phyloP scores from a whole-genome alignment of 2,797 vertebrate species.

The Petrocephalus sullivani region DNA sequence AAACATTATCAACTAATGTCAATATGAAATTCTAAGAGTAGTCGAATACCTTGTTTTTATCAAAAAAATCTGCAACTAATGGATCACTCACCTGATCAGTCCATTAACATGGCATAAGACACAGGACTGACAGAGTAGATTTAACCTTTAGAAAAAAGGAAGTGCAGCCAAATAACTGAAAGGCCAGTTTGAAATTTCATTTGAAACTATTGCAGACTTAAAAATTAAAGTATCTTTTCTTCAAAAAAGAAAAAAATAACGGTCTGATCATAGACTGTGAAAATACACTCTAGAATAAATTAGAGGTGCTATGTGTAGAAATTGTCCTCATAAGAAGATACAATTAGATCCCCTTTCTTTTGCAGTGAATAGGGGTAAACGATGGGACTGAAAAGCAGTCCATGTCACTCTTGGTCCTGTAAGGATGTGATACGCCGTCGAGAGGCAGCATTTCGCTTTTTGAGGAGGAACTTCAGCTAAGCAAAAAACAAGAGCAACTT shows the following conservation, averaged over 20 bases:
- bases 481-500: neutral
- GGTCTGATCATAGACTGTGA: neutral
- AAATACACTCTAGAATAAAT: constrained; percentile 27
- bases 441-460: constrained; percentile 63
- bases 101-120: neutral
- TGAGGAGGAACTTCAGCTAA: constrained; percentile 72
- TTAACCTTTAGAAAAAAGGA: constrained; percentile 26
- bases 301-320: constrained; percentile 29
- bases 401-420: constrained; percentile 64
- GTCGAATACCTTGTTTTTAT: neutral
- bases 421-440: constrained; percentile 65
- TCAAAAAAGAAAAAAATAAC: constrained; percentile 17
- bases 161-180: constrained; percentile 26
- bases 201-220: constrained; percentile 6
- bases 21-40: neutral
- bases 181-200: neutral
- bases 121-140: neutral
- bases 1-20: neutral
- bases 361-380: constrained; percentile 36
- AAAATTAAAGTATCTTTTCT: constrained; percentile 6
- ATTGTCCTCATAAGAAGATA: constrained; percentile 44
- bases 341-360: constrained; percentile 40
- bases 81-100: neutral
- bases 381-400: constrained; percentile 52
- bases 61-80: neutral